phyloP scores from a whole-genome alignment of 2,888 invertebrate species.

The Drosophila leonis region DNA sequence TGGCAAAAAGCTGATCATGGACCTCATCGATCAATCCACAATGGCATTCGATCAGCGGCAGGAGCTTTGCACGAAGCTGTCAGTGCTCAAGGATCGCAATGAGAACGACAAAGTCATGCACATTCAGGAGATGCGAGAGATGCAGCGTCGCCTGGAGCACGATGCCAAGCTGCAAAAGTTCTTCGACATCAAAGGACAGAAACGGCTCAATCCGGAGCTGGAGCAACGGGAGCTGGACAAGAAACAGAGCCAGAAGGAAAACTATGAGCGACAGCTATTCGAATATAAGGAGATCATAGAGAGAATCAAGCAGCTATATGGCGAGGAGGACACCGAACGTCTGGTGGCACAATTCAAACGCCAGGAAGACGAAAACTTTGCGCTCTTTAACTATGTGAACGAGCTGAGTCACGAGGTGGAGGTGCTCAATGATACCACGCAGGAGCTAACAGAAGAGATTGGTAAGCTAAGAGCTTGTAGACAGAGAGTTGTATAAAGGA shows the following conservation, averaged over 20 bases:
- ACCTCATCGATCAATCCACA: constrained; percentile 95
- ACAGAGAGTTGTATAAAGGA: background rate
- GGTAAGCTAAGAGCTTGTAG: constrained; percentile 84
- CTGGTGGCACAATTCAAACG: constrained; percentile 91
- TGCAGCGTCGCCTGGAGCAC: constrained; percentile 93
- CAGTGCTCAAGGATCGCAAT: constrained; percentile 91
- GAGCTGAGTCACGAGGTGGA: constrained; percentile 94
- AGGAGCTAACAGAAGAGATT: constrained; percentile 88
- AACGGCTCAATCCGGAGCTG: constrained; percentile 90
- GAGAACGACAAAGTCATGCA: constrained; percentile 90
- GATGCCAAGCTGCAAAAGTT: constrained; percentile 94
- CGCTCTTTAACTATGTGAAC: constrained; percentile 95
- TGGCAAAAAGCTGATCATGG: constrained; percentile 93
- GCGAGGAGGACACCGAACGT: constrained; percentile 89
- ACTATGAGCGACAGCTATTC: constrained; percentile 89
- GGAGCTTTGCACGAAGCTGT: constrained; percentile 92
- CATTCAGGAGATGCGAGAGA: constrained; percentile 93
- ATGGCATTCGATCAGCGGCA: constrained; percentile 95
- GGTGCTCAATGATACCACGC: constrained; percentile 89
- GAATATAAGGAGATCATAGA: constrained; percentile 91
- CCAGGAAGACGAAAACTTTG: constrained; percentile 96
- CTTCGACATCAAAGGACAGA: constrained; percentile 93
- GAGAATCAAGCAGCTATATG: constrained; percentile 89
- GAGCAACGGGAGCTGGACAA: constrained; percentile 91
- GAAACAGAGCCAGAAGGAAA: constrained; percentile 88